These are phyloP conservation scores for Tetranychus truncatus DNA, from an alignment of 2,888 invertebrate genomes.

Conservation along the genomic window DNA sequence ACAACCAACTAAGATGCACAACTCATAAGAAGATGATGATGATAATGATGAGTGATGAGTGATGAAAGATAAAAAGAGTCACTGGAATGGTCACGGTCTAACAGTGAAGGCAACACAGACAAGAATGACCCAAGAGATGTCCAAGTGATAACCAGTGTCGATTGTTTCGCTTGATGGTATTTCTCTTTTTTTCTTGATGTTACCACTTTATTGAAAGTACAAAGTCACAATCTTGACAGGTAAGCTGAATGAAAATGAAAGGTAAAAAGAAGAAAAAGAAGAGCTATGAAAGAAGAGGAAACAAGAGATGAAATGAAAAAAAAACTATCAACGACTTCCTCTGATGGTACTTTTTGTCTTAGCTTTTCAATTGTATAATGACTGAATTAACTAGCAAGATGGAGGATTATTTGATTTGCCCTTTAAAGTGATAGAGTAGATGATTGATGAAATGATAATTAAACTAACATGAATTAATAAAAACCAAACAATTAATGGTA, in stretches of 20 bases:
- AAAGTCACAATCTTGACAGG: neutral
- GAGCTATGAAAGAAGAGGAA: neutral
- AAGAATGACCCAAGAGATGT: neutral
- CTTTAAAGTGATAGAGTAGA: neutral
- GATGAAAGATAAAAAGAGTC: neutral
- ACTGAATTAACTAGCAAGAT: neutral
- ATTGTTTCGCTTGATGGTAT: neutral
- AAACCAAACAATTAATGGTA: neutral
- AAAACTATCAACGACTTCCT: slow-evolving; percentile 1
- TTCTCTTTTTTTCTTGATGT: neutral
- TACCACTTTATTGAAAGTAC: neutral
- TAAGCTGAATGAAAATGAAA: neutral
- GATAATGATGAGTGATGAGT: too few species aligned
- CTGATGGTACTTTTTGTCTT: neutral
- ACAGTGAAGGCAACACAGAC: neutral
- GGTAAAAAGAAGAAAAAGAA: neutral
- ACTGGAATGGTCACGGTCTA: neutral
- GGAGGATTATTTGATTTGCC: neutral
- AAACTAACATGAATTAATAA: neutral
- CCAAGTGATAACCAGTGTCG: neutral
- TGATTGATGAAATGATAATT: neutral
- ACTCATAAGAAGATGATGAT: too few species aligned
- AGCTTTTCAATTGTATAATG: neutral
- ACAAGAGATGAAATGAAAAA: neutral
- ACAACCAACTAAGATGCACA: too few species aligned